Evolutionary conservation across 2,797 vertebrate genomes (phyloP).

Genomic region (Aldrovandia affinis): DNA sequence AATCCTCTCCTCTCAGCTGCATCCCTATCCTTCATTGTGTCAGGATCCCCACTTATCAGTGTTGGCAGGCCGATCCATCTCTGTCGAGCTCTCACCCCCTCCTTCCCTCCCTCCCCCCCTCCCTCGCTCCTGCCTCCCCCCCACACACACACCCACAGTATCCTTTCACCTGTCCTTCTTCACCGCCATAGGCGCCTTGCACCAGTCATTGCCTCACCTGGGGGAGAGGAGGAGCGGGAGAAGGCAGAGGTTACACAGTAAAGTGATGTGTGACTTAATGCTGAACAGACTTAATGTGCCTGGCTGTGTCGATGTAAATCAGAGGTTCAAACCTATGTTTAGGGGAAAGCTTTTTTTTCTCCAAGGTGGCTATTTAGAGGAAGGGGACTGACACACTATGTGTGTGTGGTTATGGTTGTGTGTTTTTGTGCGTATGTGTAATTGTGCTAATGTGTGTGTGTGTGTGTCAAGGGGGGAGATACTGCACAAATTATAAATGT

Average conservation of each 20-base stretch:
- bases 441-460: background rate
- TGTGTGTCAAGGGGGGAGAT: background rate
- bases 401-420: background rate
- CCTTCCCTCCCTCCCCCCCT: background rate
- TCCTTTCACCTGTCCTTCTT: conserved; percentile 9
- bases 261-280: background rate
- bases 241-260: background rate
- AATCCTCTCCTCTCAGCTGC: background rate
- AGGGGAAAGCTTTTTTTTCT: no score
- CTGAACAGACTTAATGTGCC: background rate
- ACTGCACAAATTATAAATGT: background rate
- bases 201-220: background rate
- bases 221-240: background rate
- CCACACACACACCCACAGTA: background rate
- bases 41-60: background rate
- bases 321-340: background rate
- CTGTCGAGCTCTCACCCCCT: background rate
- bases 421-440: background rate
- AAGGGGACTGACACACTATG: background rate
- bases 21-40: conserved; percentile 11
- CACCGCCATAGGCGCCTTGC: background rate
- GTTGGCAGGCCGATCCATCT: background rate
- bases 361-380: no score
- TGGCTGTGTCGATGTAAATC: background rate
- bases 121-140: background rate